Conservation (phyloP, 2,797 vertebrate species). For the Corythornis leucogaster region DNA sequence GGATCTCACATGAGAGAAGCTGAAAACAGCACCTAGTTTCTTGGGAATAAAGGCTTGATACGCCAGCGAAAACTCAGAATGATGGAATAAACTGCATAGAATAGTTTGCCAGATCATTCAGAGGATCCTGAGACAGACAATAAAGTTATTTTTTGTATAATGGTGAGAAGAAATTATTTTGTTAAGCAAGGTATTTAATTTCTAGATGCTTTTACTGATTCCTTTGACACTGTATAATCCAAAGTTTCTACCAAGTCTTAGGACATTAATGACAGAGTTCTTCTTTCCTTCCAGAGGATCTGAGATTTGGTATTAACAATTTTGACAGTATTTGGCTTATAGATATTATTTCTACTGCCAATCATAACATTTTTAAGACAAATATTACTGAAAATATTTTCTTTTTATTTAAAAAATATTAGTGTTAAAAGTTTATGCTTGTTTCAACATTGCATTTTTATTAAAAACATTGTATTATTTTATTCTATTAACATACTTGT, state of each 20-base stretch:
- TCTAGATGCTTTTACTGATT: neutral
- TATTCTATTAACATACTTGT: neutral
- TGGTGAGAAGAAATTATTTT: neutral
- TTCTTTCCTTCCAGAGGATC: neutral
- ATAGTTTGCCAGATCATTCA: neutral
- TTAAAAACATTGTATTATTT: neutral
- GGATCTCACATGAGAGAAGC: neutral
- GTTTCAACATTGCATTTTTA: neutral
- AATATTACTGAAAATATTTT: neutral
- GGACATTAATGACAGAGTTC: accelerated
- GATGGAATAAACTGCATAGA: neutral
- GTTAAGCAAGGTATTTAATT: neutral
- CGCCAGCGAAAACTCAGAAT: neutral
- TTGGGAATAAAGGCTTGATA: neutral
- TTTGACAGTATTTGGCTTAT: neutral
- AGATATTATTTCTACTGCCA: neutral
- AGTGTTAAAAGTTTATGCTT: neutral
- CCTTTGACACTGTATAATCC: neutral
- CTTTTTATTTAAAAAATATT: neutral
- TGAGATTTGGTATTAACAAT: neutral
- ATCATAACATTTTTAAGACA: neutral
- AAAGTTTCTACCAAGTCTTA: neutral
- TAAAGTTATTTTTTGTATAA: neutral
- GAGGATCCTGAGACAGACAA: neutral
- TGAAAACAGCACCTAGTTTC: neutral